Conservation (phyloP, 2,113 vertebrate genomes). For the Melanocharis versteri region DNA sequence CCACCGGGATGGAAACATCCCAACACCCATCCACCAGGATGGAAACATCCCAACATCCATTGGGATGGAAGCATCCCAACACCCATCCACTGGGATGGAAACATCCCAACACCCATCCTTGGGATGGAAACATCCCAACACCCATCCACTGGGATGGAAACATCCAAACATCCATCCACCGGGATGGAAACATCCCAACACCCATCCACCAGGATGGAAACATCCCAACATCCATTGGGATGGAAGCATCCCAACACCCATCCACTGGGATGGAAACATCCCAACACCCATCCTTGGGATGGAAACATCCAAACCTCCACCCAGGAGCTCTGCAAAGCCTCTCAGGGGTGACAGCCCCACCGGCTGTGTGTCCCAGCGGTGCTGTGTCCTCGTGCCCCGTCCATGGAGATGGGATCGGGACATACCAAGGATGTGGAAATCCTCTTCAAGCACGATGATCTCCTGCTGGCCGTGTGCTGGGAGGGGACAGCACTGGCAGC, state of each 20-base stretch:
- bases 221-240: neutral
- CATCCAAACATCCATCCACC: accelerated
- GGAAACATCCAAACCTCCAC: neutral
- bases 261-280: neutral
- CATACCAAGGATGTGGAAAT: neutral
- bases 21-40: accelerated
- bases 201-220: neutral
- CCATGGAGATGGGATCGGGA: neutral
- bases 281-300: neutral
- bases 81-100: accelerated
- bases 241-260: neutral
- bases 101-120: accelerated
- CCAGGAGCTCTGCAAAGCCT: neutral
- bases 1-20: neutral
- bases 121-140: neutral
- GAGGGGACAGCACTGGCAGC: neutral
- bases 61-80: neutral
- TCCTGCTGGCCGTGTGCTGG: neutral
- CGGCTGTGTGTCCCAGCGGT: accelerated
- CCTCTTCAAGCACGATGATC: accelerated
- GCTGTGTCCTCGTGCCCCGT: accelerated
- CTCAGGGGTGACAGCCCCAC: neutral
- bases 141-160: neutral
- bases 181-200: neutral
- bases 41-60: neutral